Evolutionary conservation across 2,113 vertebrate genomes (phyloP), one percentile per base, ranked within the genome.

Genomic region (Halichoerus grypus): DNA sequence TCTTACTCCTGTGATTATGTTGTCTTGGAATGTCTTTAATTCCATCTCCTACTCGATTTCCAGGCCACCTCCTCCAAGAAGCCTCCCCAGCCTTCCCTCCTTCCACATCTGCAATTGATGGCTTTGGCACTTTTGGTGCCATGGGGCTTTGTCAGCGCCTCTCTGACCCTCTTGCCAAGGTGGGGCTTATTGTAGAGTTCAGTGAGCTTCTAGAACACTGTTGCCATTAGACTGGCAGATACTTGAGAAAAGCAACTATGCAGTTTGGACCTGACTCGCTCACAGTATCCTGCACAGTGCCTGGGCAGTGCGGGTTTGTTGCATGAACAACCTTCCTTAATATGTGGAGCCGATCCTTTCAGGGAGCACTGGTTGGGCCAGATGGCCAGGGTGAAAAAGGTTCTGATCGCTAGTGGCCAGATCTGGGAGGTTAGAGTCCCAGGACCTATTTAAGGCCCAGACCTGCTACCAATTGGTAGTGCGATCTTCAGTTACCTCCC

Each of bases 21-120:
- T 94, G n/a, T 93, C 53, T 96, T 80, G 51, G 69, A 80, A 81
- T 33, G 26, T 63, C 65, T 81, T 91, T 53, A 93, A 1, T 36
- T 90, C 61, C 42, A 65, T 77, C 42, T 91, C 33, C 11, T 61
- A n/a, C 46, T 89, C 82, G 36, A 24, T 91, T 85, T 88, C 53
- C 92, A 83, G 67, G 24, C 36, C 12, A 83, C 13, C 26, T 86
- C 83, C 10, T 95, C 33, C 55, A 79, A 55, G 57, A 95, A 91
- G n/a, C 21, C 39, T 92, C 36, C 83, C n/a, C 3, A 57, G 5
- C 7, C 36, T 46, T 18, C 16, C 28, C 7, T 80, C 7, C 24
- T 3, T 24, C 26, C 74, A 59, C n/a, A 49, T 53, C 81, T 39
- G 67, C 57, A 95, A 88, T 67, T 31, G 28, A 76, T 71, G 49